phyloP scores from a whole-genome alignment of 2,888 invertebrate species.

The Syrphus vitripennis region DNA sequence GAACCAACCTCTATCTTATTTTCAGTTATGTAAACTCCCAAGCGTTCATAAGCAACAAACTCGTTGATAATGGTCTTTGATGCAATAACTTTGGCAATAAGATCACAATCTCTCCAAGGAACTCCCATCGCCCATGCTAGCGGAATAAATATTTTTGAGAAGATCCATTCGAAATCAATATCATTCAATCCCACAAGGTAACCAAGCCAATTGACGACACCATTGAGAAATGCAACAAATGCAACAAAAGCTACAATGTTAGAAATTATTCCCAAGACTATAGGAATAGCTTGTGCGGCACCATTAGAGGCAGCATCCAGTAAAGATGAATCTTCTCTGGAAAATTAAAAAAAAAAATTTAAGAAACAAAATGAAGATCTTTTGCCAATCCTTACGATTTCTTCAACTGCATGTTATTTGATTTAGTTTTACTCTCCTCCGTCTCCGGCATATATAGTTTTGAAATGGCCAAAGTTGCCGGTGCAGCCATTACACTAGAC shows the following conservation, averaged over 20 bases:
- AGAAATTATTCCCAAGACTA: conserved; percentile 93
- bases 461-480: conserved; percentile 93
- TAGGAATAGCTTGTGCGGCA: conserved; percentile 89
- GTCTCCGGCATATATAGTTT: conserved; percentile 97
- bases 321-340: conserved; percentile 90
- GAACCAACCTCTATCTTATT: conserved; percentile 73
- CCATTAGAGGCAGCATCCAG: conserved; percentile 96
- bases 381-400: conserved; percentile 83
- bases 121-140: conserved; percentile 94
- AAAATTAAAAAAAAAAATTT: conserved; percentile 48
- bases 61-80: conserved; percentile 95
- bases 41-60: conserved; percentile 92
- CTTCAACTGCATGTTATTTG: conserved; percentile 88
- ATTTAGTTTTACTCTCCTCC: conserved; percentile 88
- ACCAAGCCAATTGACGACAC: conserved; percentile 90
- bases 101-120: conserved; percentile 85
- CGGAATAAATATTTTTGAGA: conserved; percentile 95
- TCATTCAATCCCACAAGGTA: conserved; percentile 86
- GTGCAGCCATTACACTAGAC: conserved; percentile 97
- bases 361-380: not conserved
- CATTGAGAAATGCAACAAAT: conserved; percentile 92
- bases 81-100: conserved; percentile 92
- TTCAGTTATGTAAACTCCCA: conserved; percentile 85
- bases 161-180: conserved; percentile 87
- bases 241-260: conserved; percentile 96